Base-by-base conservation (phyloP, 2,113 vertebrate genomes). In the Calypte anna region DNA sequence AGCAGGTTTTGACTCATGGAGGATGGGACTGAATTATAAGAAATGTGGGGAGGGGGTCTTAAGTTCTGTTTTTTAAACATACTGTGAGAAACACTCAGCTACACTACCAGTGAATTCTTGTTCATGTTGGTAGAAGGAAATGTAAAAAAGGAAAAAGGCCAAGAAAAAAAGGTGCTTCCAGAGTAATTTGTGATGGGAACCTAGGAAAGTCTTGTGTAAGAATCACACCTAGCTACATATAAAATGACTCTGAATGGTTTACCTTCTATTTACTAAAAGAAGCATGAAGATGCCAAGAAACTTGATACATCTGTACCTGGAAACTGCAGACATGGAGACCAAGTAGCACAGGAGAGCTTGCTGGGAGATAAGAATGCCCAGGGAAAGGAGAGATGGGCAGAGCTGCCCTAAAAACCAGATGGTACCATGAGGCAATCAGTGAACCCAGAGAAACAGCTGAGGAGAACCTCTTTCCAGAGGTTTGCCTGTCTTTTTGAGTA, bases 21-120 rank as follows among this genome's bases (percentile, higher is more conserved):
- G 59, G 21, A 28, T n/a, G 18, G 17, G 53, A 57, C 28, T n/a
- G 22, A 61, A 90, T 19, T 57, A 6, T 30, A 38, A 31, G 31
- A 84, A 72, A 80, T 10, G 0, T 1, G 2, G 5, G 7, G 4
- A 0, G 27, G 51, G 50, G 50, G 50, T 13, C 12, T 31, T 31
- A 64, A 54, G 6, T 30, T 53, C 17, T 62, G 1, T 8, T 87
- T 77, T 61, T 67, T 40, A 69, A 82, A 51, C 6, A 80, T 55
- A 36, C 46, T 48, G 9, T 50, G 84, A 69, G 43, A 90, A 90
- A 50, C 12, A 61, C 9, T 38, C 2, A 0, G 28, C 57, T 82
- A 12, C 28, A 50, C 17, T 36, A 43, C 12, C 21, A 58, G 22
- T 24, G 63, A 90, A 82, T 33, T 62, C 51, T 66, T 73, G 10